Base-by-base conservation (phyloP, 1,140 invertebrate species). In the Neodiprion virginianus region DNA sequence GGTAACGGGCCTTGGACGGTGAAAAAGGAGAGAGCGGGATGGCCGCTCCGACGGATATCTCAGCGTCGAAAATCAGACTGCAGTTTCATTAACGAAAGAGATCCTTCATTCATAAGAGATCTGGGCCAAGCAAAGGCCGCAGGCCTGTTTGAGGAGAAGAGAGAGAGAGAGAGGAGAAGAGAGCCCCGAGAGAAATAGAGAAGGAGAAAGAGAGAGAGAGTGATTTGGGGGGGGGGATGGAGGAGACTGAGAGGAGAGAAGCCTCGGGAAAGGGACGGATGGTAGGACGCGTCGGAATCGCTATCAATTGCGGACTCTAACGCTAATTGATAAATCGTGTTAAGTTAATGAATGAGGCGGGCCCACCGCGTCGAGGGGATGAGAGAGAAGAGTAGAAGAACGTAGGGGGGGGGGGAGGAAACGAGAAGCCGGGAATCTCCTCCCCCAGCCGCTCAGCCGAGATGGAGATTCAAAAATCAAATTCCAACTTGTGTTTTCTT, bases 341-440 rank as follows among this genome's bases (percentile, higher is more conserved):
- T 17, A 61, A 61, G 53, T 61, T 61, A 61, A 61, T 61, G 53
- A 61, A 61, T 9, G 53, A 61, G 53, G 53, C 53, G 53, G 53
- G 53, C 53, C 28, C 28, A 40, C 53, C n/a, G 53, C n/a, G n/a
- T 17, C 72, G 47, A 73, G 49, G 47, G 50, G 65, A 28, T 61
- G 28, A 48, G 67, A 73, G 48, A 71, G 72, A 49, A 69, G 53
- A 48, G 49, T 67, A 69, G 71, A 70, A 70, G 73, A 73, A 28
- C 71, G 77, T 66, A 73, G 65, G 47, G 12, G 66, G 17, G 69
- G 28, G 28, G 28, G 28, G 28, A 40, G 5, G 28, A 40, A 40
- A 40, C 5, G 28, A 40, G 28, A 40, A 40, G 28, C 28, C 28
- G 28, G 28, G 28, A 3, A 40, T 5, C 28, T 5, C 28, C 28